Evolutionary conservation across 2,888 invertebrate species (phyloP).

Genomic region (Seira ritae): DNA sequence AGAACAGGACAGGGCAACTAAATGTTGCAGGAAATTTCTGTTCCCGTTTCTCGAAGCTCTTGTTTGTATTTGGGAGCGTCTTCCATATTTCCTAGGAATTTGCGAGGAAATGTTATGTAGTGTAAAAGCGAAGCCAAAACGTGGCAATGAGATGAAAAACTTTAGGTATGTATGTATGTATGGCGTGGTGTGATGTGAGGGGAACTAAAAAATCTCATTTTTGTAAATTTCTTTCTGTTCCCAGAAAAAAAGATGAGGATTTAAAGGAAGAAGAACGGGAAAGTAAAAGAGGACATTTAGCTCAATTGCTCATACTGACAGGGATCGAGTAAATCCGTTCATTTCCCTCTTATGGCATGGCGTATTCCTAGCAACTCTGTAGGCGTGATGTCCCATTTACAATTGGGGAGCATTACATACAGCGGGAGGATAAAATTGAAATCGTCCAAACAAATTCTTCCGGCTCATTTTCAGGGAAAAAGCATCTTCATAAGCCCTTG

Average conservation of each 20-base stretch:
- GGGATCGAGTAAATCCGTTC: constrained; percentile 65
- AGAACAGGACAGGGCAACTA: too few relatives aligned
- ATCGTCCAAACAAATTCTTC: constrained; percentile 66
- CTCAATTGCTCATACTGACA: constrained; percentile 67
- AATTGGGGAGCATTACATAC: constrained; percentile 43
- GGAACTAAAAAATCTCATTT: constrained; percentile 53
- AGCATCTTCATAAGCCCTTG: constrained; percentile 58
- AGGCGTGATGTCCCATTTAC: constrained; percentile 66
- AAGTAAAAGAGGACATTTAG: constrained; percentile 60
- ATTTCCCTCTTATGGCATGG: constrained; percentile 50
- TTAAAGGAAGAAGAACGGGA: constrained; percentile 20
- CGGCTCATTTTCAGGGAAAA: constrained; percentile 60
- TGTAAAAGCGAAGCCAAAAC: constrained; percentile 58
- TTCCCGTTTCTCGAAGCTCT: constrained; percentile 19
- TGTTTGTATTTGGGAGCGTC: constrained; percentile 23
- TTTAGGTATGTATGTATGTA: not conserved
- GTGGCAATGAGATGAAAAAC: constrained; percentile 46
- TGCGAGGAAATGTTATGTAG: constrained; percentile 52
- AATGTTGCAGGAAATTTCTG: not conserved
- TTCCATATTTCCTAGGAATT: constrained; percentile 34
- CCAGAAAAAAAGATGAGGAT: constrained; percentile 32
- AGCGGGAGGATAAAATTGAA: constrained; percentile 61
- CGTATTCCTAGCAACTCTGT: constrained; percentile 40
- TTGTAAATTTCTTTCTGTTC: constrained; percentile 48
- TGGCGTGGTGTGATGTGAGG: not conserved